Base-by-base conservation (phyloP, 2,113 vertebrate species). In the Ochotona princeps region DNA sequence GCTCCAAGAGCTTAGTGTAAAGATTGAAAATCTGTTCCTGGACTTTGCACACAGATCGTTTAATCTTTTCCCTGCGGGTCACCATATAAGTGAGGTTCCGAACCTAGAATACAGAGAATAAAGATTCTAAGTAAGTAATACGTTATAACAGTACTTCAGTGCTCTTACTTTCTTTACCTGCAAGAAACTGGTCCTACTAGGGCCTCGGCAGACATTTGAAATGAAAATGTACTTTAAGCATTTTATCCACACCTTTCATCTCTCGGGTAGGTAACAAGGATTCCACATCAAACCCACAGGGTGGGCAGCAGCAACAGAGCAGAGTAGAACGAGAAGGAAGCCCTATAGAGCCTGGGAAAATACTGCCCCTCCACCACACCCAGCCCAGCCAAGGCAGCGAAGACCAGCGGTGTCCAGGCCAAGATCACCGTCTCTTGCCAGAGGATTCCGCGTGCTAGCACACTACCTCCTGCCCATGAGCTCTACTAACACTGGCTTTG, bases 81-180 rank as follows among this genome's bases (percentile, higher is more conserved):
- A 99, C 99, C 99, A 99, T 99, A 98, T 99, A 99, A 83, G 99
- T 99, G 97, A 99, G 98, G 97, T 99, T 99, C 28, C 99, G 99
- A 69, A 99, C 99, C 99, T 99, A 97, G 75, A 97, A 97, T 38
- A 78, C 73, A 96, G 95, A 95, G 94, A 94, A 96, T 90, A 97
- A 92, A 96, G 95, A 95, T 91, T 92, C 95, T 91, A 66, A 94
- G 96, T 94, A 72, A 97, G 81, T 73, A 91, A 81, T 28, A 84
- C 65, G 87, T 80, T 30, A 26, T 49, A 60, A 87, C 30, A 74
- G 80, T 93, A 79, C 63, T 87, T 80, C 0, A 54, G 60, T 66
- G n/a, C 20, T 80, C 51, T 92, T 51, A 65, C 76, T 69, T 72
- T 87, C n/a, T 94, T 73, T 67, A 92, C 70, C 63, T 73, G 73